Base-by-base conservation (phyloP, 2,888 invertebrate genomes). In the Abrostola tripartita region DNA sequence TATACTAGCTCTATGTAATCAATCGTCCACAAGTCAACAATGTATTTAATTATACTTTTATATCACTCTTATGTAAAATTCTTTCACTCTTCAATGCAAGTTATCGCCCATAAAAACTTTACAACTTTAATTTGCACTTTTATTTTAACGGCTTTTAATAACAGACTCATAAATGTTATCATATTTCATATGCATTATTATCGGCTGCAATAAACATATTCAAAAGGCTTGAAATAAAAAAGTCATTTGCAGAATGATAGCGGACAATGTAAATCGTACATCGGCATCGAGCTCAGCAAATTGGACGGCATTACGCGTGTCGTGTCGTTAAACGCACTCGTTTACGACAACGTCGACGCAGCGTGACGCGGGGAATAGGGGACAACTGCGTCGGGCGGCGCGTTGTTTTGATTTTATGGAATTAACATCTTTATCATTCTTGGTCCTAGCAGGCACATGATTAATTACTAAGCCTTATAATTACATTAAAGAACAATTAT, bases 121-220 rank as follows among this genome's bases (percentile, higher is more conserved):
- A 55, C 35, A 40, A 71, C 47, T 70, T 63, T 37, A 54, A 58
- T 57, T 62, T 41, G 37, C 50, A 47, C 51, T 74, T 74, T 58
- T 54, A 54, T 69, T 52, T 62, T 57, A 47, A 9, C 11, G 35
- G 9, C 7, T 11, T 36, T 53, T 71, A 74, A 62, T 69, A 47
- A 24, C 35, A 56, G 70, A 54, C 54, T 55, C 52, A 63, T 70
- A 74, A 69, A 62, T 68, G 53, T 42, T 38, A 47, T 38, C 69
- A 69, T 70, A 74, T 70, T 74, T 58, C 49, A 70, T 59, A 47
- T 11, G 52, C 52, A 59, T 44, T 64, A 59, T 64, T 70, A 70
- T 58, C 58, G 52, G 12, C n/a, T 47, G 44, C 65, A 70, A 70
- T 71, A 71, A 71, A 56, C 37, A 35, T 52, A 59, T 44, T 59